Evolutionary conservation across 2,113 vertebrate genomes (phyloP), one percentile per base, ranked within the genome.

Genomic region (Oryzias curvinotus): DNA sequence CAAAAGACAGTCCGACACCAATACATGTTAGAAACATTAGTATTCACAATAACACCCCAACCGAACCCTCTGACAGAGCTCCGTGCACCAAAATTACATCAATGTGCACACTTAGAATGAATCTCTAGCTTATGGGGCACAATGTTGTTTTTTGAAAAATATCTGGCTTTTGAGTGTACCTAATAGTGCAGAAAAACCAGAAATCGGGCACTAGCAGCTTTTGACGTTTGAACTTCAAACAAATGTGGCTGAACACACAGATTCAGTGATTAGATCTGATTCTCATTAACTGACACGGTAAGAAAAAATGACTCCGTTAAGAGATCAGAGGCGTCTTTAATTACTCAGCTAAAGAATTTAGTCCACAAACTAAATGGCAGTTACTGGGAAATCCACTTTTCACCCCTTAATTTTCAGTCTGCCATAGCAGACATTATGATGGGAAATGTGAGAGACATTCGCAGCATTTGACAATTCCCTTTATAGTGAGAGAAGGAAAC

Each of bases 401-500:
- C 41, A 70, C 30, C 46, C 55, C 68, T 50, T 62, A 48, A 58
- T 87, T 71, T 73, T 56, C 43, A 7, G 54, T 55, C 71, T 72
- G 77, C 70, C 59, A 55, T 58, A 16, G 52, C 26, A 57, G 48
- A 68, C 16, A 42, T 64, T 75, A 78, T 53, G 55, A 63, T 66
- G 83, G 62, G 70, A 58, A 59, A 64, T 42, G 47, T 57, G 59
- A 68, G 58, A 78, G 80, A 79, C 61, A 59, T 74, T 85, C 55
- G 75, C 65, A 44, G 51, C 63, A 66, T 85, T 64, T 84, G 80
- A 88, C 80, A 71, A 74, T 52, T 56, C 56, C 80, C 80, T 77
- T 81, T 55, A 52, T 68, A n/a, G 77, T 86, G 57, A 62, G 58
- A 4, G 84, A 85, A 83, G 17, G 43, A 53, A 48, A 52, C 52